Conservation (phyloP, 2,113 vertebrate species). For the Pedionomus torquatus region DNA sequence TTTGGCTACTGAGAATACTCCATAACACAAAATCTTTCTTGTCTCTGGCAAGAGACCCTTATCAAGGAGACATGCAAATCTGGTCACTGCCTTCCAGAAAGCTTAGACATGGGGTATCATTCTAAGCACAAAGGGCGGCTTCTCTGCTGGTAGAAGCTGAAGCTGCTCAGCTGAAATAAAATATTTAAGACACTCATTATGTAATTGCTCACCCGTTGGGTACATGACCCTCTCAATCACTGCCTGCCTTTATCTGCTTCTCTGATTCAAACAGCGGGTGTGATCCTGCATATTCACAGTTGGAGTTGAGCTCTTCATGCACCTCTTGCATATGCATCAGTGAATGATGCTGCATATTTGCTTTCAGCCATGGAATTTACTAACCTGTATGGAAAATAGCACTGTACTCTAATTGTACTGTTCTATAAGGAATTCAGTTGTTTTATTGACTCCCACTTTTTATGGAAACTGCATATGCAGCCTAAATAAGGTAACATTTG, state of each 20-base stretch:
- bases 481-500: not conserved
- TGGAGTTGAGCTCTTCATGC: not conserved
- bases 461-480: not conserved
- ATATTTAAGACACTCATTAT: not conserved
- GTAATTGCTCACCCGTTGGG: constrained; percentile 16
- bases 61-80: not conserved
- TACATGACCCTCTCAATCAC: constrained; percentile 6
- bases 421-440: not conserved
- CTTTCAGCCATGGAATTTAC: not conserved
- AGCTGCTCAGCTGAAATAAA: not conserved
- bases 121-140: not conserved
- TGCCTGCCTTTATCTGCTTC: not conserved
- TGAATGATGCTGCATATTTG: not conserved
- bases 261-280: not conserved
- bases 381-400: not conserved
- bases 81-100: not conserved
- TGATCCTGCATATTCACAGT: not conserved
- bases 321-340: constrained; percentile 20
- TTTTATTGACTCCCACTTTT: not conserved
- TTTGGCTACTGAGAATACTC: not conserved
- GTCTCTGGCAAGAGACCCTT: not conserved
- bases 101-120: not conserved
- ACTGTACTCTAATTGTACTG: not conserved
- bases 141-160: not conserved
- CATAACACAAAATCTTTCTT: not conserved